Conservation (phyloP, 1,140 invertebrate species). For the Drosophila melanogaster region DNA sequence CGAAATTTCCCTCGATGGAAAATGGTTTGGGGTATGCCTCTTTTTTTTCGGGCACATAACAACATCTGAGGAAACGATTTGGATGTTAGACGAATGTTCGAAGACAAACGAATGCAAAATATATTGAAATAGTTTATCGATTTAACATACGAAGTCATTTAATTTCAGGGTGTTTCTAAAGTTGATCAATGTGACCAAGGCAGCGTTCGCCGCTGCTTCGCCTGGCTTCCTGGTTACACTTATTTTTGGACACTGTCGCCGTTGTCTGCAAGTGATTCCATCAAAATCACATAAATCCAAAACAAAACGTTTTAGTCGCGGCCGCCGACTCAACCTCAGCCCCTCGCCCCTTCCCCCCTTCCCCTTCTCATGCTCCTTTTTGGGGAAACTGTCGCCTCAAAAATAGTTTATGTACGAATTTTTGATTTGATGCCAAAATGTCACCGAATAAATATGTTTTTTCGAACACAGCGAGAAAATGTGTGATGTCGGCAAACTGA, state of each 20-base stretch:
- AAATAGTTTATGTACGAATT: slow-evolving; percentile 81
- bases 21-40: background rate
- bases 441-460: slow-evolving; percentile 73
- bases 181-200: background rate
- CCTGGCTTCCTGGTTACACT: slow-evolving; percentile 43
- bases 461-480: slow-evolving; percentile 39
- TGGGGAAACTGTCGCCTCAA: slow-evolving; percentile 46
- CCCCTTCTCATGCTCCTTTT: background rate
- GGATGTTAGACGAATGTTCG: too few species aligned
- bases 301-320: slow-evolving; percentile 76
- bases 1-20: background rate
- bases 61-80: too few species aligned
- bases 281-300: slow-evolving; percentile 82
- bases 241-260: slow-evolving; percentile 69
- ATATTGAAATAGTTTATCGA: too few species aligned
- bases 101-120: too few species aligned
- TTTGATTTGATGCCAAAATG: slow-evolving; percentile 82
- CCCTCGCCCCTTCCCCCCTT: background rate
- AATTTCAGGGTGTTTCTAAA: background rate
- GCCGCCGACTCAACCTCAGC: slow-evolving; percentile 34
- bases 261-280: slow-evolving; percentile 71
- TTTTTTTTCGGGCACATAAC: too few species aligned
- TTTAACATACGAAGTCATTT: too few species aligned
- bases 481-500: background rate
- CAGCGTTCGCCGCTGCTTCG: slow-evolving; percentile 5